A percentile compares a stretch with the other conserved stretches of the same genome.
These are phyloP conservation scores for Fregata magnificens DNA, from an alignment of 2,113 vertebrate species.

Conservation along the genomic window DNA sequence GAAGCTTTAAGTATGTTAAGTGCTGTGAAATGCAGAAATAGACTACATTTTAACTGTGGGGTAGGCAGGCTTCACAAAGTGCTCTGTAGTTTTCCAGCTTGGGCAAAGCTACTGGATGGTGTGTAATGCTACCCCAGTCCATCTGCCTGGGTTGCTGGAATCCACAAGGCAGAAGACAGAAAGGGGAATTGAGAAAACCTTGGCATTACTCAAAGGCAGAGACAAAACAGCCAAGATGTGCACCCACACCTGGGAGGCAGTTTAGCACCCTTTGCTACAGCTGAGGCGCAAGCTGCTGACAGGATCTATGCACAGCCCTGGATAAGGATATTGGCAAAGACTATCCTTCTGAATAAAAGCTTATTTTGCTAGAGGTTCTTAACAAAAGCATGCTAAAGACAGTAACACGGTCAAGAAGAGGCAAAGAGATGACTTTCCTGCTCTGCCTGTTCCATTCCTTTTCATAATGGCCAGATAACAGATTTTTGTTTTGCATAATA, in stretches of 20 bases:
- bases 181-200: background rate
- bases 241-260: background rate
- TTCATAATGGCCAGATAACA: background rate
- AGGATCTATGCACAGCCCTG: background rate
- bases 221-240: background rate
- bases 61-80: background rate
- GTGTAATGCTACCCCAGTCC: background rate
- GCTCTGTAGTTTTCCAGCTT: background rate
- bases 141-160: background rate
- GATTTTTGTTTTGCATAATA: background rate
- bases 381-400: background rate
- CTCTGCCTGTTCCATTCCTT: background rate
- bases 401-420: background rate
- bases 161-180: background rate
- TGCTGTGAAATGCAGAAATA: background rate
- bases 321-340: background rate
- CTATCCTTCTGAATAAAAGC: background rate
- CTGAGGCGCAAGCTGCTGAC: background rate
- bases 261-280: background rate
- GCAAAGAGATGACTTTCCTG: background rate
- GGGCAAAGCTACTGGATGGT: background rate
- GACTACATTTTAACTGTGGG: background rate
- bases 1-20: background rate
- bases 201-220: background rate
- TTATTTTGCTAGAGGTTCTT: background rate